Percentiles rank a stretch among this genome's conserved stretches.
phyloP scores from a whole-genome alignment of 1,140 invertebrate genomes.

The Drosophila tani region DNA sequence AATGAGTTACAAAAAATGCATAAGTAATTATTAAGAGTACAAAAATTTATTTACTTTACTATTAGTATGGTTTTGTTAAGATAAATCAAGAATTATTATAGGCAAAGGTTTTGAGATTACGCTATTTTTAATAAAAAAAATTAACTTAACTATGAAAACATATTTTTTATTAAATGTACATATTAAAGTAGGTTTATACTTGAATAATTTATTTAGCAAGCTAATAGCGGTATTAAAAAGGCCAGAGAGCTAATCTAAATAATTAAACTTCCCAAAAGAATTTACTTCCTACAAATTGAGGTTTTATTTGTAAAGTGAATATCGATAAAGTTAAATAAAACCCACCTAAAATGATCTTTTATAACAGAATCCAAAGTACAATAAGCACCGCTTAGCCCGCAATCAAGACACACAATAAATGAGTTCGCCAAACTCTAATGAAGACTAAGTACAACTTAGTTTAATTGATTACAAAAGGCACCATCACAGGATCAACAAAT shows the following conservation, averaged over 20 bases:
- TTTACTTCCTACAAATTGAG: too few species aligned
- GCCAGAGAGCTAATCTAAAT: too few species aligned
- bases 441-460: constrained; percentile 32
- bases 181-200: too few species aligned
- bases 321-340: background rate
- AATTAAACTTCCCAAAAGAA: too few species aligned
- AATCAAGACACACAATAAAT: constrained; percentile 10
- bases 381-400: background rate
- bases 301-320: too few species aligned
- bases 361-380: background rate
- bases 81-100: background rate
- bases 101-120: background rate
- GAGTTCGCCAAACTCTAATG: constrained; percentile 40
- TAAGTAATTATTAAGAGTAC: too few species aligned
- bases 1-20: too few species aligned
- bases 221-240: too few species aligned
- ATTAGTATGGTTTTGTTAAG: background rate
- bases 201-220: too few species aligned
- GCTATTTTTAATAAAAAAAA: too few species aligned
- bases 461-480: constrained; percentile 61
- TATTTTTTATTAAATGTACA: too few species aligned
- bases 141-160: too few species aligned
- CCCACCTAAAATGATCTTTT: background rate
- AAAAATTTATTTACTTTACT: background rate
- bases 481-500: constrained; percentile 67